phyloP scores from a whole-genome alignment of 2,113 vertebrate species.

The Barnardius zonarius region DNA sequence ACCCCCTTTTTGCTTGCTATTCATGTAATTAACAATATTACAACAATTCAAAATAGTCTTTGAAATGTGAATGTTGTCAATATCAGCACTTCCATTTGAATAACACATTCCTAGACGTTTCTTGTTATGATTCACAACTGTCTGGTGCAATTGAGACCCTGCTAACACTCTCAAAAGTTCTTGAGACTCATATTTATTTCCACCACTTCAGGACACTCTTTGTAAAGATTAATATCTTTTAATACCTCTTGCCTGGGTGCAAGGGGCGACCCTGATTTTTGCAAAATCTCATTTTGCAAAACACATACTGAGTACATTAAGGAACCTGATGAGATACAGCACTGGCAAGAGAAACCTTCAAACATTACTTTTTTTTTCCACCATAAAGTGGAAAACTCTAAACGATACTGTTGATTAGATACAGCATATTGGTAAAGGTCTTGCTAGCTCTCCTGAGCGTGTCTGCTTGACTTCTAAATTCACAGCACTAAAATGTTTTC shows the following conservation, averaged over 20 bases:
- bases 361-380: constrained; percentile 31
- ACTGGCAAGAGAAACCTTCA: constrained; percentile 25
- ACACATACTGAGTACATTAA: constrained; percentile 35
- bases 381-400: constrained; percentile 52
- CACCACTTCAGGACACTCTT: constrained; percentile 21
- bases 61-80: not conserved
- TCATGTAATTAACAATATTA: not conserved
- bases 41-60: not conserved
- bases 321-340: constrained; percentile 37
- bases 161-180: constrained; percentile 21
- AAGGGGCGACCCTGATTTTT: constrained; percentile 17
- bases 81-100: not conserved
- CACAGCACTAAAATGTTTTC: constrained; percentile 51
- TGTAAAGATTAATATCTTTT: constrained; percentile 44
- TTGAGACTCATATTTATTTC: constrained; percentile 16
- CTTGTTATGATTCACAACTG: not conserved
- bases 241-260: constrained; percentile 19
- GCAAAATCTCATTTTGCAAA: constrained; percentile 49
- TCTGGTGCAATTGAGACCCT: not conserved
- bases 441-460: constrained; percentile 31
- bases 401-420: constrained; percentile 53
- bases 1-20: not conserved
- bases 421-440: constrained; percentile 44
- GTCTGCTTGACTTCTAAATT: constrained; percentile 60
- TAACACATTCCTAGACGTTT: not conserved